phyloP scores from a whole-genome alignment of 1,140 invertebrate genomes.

The Drosophila azteca region DNA sequence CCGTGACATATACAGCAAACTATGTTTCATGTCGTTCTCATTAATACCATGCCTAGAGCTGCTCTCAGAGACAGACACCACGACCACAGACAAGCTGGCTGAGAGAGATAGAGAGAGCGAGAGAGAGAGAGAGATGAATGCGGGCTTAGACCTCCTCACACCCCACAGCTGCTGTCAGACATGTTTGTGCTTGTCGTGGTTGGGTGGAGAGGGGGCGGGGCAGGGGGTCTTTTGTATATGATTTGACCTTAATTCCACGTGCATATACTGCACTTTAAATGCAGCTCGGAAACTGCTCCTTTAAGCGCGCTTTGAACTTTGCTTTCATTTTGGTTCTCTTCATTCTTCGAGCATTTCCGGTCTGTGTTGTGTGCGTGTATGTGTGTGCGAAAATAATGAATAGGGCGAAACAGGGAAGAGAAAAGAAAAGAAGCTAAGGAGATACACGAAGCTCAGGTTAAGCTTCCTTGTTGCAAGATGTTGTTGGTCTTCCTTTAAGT shows the following conservation, averaged over 20 bases:
- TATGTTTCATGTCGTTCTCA: conserved; percentile 31
- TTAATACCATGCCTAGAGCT: conserved; percentile 37
- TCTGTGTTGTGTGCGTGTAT: conserved; percentile 29
- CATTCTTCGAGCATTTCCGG: conserved; percentile 63
- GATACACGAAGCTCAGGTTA: conserved; percentile 30
- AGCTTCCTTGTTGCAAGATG: conserved; percentile 35
- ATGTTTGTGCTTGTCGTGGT: background rate
- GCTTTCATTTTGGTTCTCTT: conserved; percentile 19
- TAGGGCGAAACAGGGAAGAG: background rate
- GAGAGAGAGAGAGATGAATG: conserved; percentile 15
- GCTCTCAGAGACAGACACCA: conserved; percentile 11
- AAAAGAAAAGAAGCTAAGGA: background rate
- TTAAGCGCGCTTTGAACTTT: conserved; percentile 70
- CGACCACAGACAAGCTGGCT: conserved; percentile 38
- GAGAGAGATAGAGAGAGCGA: conserved; percentile 1
- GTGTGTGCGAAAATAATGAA: conserved; percentile 40
- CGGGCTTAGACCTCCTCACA: conserved; percentile 14
- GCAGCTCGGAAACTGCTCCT: conserved; percentile 47
- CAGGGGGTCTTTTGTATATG: conserved; percentile 49
- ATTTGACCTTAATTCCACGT: conserved; percentile 77
- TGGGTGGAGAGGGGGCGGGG: too few relatives aligned
- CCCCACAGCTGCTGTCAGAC: conserved; percentile 4
- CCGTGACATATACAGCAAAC: conserved; percentile 10
- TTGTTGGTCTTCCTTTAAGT: conserved; percentile 39
- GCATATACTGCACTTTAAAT: conserved; percentile 73